Conservation (phyloP, 53 echinoderm and acorn worm genomes). For the Henricia sp. region DNA sequence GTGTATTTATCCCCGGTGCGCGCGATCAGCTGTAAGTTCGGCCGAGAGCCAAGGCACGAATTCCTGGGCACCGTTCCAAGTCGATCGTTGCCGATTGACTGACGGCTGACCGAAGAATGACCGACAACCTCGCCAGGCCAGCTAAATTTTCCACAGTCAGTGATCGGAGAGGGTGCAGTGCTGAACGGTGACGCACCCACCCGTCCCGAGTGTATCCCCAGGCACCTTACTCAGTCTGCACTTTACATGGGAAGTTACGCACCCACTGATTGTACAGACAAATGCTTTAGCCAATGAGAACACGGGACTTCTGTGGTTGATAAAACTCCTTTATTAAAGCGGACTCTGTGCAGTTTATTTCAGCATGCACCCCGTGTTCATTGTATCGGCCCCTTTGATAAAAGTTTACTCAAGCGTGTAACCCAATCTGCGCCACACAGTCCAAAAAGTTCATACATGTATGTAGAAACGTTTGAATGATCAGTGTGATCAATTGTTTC, state of each 20-base stretch:
- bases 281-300: slow-evolving; percentile 23
- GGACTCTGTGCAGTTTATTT: too few species aligned
- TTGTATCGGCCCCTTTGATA: too few species aligned
- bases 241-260: slow-evolving; percentile 23
- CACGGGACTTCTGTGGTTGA: slow-evolving; percentile 15
- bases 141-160: too few species aligned
- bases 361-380: too few species aligned
- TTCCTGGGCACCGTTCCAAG: slow-evolving; percentile 57
- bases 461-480: too few species aligned
- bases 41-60: slow-evolving; percentile 38
- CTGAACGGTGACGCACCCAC: slow-evolving; percentile 13
- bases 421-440: too few species aligned
- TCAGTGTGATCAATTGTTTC: too few species aligned
- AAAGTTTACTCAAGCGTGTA: too few species aligned
- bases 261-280: background rate
- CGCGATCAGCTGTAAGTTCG: slow-evolving; percentile 47
- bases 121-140: background rate
- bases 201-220: background rate
- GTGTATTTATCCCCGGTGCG: background rate
- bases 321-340: too few species aligned
- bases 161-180: too few species aligned
- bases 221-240: background rate
- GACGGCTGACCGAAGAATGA: slow-evolving; percentile 27
- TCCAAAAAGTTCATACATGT: too few species aligned
- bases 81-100: slow-evolving; percentile 33